These are phyloP conservation scores for Premnoplex brunnescens DNA, from an alignment of 2,797 vertebrate genomes.

Conservation along the genomic window DNA sequence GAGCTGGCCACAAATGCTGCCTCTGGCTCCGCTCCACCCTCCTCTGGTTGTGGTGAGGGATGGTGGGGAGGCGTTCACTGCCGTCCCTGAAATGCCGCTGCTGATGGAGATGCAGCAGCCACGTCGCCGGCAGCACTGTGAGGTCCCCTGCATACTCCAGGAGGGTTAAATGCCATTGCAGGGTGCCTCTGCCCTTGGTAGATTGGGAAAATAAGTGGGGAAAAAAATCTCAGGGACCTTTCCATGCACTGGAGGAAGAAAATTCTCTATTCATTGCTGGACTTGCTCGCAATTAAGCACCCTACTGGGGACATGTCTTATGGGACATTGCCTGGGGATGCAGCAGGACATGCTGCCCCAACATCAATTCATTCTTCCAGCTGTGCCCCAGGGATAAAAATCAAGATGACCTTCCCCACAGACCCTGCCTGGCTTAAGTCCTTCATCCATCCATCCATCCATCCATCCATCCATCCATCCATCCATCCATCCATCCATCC, in stretches of 20 bases:
- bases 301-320: accelerated
- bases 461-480: not conserved
- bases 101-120: not conserved
- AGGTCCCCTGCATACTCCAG: not conserved
- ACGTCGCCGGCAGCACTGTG: accelerated
- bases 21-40: not conserved
- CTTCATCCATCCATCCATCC: not conserved
- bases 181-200: not conserved
- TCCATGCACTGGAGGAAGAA: not conserved
- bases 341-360: not conserved
- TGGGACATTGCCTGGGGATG: not conserved
- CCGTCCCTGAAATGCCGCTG: not conserved
- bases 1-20: not conserved
- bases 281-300: not conserved
- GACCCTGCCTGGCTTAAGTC: not conserved
- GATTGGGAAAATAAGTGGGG: not conserved
- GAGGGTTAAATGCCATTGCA: not conserved
- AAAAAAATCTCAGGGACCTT: not conserved
- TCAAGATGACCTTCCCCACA: not conserved
- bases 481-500: not conserved
- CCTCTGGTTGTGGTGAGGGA: not conserved
- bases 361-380: not conserved
- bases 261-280: not conserved
- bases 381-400: not conserved
- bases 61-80: not conserved